A percentile compares a stretch with the other conserved stretches of the same genome.
Evolutionary conservation across 2,888 invertebrate genomes (phyloP).

Genomic region (Nasonia oneida): DNA sequence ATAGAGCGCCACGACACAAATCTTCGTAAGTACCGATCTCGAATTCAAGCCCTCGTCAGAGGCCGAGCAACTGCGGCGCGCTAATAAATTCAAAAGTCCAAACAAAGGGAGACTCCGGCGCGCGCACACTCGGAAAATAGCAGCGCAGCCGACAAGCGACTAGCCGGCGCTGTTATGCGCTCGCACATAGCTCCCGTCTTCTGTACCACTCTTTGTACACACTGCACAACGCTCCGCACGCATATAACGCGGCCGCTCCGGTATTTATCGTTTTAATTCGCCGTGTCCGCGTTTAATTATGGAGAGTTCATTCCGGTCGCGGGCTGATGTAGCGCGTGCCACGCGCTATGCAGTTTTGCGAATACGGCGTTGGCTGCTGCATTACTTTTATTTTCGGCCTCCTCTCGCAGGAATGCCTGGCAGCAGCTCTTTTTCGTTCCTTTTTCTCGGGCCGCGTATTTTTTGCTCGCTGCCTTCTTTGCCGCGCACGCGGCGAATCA

Average conservation of each 20-base stretch:
- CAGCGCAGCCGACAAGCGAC: not conserved
- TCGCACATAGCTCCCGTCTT: not conserved
- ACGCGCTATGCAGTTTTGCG: not conserved
- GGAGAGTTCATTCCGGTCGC: constrained; percentile 74
- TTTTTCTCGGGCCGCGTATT: not conserved
- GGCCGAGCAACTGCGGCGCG: constrained; percentile 32
- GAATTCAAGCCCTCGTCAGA: constrained; percentile 44
- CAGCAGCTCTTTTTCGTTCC: not conserved
- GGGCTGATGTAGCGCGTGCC: constrained; percentile 41
- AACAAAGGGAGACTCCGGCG: constrained; percentile 48
- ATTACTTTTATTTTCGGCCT: constrained; percentile 21
- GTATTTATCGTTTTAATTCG: constrained; percentile 75
- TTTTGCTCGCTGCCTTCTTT: constrained; percentile 7
- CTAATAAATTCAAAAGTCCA: constrained; percentile 54
- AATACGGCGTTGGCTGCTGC: not conserved
- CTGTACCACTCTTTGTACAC: no score
- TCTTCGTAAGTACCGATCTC: constrained; percentile 23
- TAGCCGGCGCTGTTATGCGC: constrained; percentile 6
- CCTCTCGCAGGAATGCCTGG: not conserved
- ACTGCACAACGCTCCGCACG: not conserved
- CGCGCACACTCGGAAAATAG: constrained; percentile 29
- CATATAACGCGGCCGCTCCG: not conserved
- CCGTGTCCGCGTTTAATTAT: constrained; percentile 76
- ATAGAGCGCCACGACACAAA: constrained; percentile 29
- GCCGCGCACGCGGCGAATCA: not conserved